Conservation (phyloP, 1,140 invertebrate species). For the Phthorimaea operculella region DNA sequence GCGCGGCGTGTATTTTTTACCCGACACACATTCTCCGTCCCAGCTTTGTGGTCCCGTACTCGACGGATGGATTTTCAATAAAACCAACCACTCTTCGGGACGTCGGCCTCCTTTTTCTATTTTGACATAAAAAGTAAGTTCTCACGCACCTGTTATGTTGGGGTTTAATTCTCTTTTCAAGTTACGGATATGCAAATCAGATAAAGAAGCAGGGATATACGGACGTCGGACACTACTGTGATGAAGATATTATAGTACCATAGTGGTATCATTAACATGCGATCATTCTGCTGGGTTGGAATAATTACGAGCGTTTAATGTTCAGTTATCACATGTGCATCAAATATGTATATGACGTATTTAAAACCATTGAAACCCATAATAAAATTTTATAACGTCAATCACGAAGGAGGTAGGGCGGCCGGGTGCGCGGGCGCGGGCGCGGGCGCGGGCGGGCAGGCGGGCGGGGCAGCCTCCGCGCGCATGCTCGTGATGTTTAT, state of each 20-base stretch:
- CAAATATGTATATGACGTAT: too few relatives aligned
- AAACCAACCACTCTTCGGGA: slow-evolving; percentile 45
- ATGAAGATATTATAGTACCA: too few relatives aligned
- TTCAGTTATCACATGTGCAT: too few relatives aligned
- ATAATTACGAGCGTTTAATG: too few relatives aligned
- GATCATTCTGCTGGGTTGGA: too few relatives aligned
- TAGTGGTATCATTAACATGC: too few relatives aligned
- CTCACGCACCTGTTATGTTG: slow-evolving; percentile 53
- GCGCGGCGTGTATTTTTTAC: slow-evolving; percentile 43
- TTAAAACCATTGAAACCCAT: too few relatives aligned
- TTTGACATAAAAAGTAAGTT: slow-evolving; percentile 28
- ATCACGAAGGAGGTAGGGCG: too few relatives aligned
- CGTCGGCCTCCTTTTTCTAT: slow-evolving; percentile 43
- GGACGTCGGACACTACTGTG: not conserved
- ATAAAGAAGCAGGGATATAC: not conserved
- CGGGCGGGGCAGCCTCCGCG: too few relatives aligned
- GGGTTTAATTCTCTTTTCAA: slow-evolving; percentile 20
- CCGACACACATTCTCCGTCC: slow-evolving; percentile 42
- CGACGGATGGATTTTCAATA: slow-evolving; percentile 50
- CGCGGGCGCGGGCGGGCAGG: too few relatives aligned
- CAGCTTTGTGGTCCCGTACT: slow-evolving; percentile 50
- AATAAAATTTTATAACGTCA: too few relatives aligned
- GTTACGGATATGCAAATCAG: slow-evolving; percentile 23
- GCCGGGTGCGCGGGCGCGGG: too few relatives aligned
- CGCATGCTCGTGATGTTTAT: not conserved